These are phyloP conservation scores for Agrotis puta DNA, from an alignment of 2,888 invertebrate species.

Conservation along the genomic window DNA sequence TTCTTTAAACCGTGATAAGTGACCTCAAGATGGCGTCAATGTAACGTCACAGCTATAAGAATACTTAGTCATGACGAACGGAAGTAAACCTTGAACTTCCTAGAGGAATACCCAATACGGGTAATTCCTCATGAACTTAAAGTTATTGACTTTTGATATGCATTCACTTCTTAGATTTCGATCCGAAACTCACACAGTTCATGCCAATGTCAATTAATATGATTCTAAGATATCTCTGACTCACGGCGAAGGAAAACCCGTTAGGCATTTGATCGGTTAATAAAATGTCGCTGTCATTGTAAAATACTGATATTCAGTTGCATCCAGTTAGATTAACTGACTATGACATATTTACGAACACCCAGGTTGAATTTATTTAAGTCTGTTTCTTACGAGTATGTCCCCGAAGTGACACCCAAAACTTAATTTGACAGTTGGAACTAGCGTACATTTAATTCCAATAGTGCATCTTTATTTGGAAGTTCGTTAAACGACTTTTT, in stretches of 20 bases:
- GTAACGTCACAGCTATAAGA: constrained; percentile 28
- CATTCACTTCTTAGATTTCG: neutral
- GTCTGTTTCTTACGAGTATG: too few relatives aligned
- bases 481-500: too few relatives aligned
- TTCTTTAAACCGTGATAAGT: constrained; percentile 36
- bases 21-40: constrained; percentile 27
- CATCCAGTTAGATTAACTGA: neutral
- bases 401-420: too few relatives aligned
- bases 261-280: neutral
- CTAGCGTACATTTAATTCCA: too few relatives aligned
- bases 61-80: constrained; percentile 25
- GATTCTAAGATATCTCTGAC: constrained; percentile 20
- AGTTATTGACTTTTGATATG: constrained; percentile 18
- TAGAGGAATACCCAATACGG: constrained; percentile 22
- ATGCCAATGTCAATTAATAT: neutral
- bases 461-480: too few relatives aligned
- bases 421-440: too few relatives aligned
- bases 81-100: constrained; percentile 37
- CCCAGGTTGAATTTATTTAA: too few relatives aligned
- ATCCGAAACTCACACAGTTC: neutral
- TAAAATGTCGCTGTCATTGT: neutral
- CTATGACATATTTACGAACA: too few relatives aligned
- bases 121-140: constrained; percentile 8
- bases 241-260: constrained; percentile 1
- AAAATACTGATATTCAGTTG: neutral